Percentiles rank a stretch among this genome's conserved stretches.
These are phyloP conservation scores for Poecilia latipinna DNA, from an alignment of 2,113 vertebrate species.

Conservation along the genomic window DNA sequence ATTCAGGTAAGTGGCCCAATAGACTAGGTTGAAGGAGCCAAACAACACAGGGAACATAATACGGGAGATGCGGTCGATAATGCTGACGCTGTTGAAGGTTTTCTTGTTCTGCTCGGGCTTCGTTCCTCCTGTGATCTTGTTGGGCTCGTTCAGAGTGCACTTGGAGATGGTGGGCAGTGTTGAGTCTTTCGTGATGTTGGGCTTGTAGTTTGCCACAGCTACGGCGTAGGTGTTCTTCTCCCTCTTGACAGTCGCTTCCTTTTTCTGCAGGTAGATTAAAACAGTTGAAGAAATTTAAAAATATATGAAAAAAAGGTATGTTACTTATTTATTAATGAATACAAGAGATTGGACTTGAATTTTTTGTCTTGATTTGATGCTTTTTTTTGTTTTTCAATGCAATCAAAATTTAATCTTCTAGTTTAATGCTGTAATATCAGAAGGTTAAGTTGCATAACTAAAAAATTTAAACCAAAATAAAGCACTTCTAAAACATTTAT, in stretches of 20 bases:
- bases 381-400: too few species aligned
- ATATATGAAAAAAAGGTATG: not conserved
- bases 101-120: constrained; percentile 91
- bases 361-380: not conserved
- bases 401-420: too few species aligned
- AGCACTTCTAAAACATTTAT: too few species aligned
- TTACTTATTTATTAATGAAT: not conserved
- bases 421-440: too few species aligned
- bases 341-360: too few species aligned
- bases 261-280: constrained; percentile 84
- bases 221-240: constrained; percentile 96
- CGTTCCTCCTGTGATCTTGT: constrained; percentile 83
- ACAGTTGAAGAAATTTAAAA: too few species aligned
- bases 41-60: constrained; percentile 96
- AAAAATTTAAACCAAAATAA: too few species aligned
- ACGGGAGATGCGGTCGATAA: constrained; percentile 96
- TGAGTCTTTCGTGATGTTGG: constrained; percentile 90
- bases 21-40: constrained; percentile 93
- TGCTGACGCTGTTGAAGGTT: constrained; percentile 97
- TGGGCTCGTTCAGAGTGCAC: constrained; percentile 83
- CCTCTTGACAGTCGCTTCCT: constrained; percentile 90
- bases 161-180: constrained; percentile 92
- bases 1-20: constrained; percentile 91
- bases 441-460: too few species aligned
- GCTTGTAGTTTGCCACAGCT: constrained; percentile 93